Evolutionary conservation across 2,113 vertebrate genomes (phyloP), one percentile per base, ranked within the genome.

Genomic region (Patagioenas fasciata): DNA sequence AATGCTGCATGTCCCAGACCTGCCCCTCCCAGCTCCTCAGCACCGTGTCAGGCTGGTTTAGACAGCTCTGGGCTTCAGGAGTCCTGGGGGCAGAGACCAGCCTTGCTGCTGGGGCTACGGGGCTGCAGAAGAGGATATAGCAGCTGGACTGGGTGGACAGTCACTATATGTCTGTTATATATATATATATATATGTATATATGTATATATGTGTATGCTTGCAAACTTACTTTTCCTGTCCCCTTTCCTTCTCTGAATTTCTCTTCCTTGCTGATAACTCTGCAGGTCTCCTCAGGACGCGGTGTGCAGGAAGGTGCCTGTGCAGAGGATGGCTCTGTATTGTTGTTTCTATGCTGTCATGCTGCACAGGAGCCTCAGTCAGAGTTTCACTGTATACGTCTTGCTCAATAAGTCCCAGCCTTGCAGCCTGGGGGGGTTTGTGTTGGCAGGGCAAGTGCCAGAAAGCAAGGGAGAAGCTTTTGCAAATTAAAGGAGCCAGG

Each of bases 401-500:
- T 90, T 93, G 88, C 82, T 79, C 85, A 85, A 57, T 74, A 65
- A 23, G 44, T 80, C 82, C 54, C 50, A 90, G 74, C 62, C 48
- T 60, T 69, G 61, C 40, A 56, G 84, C 65, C 56, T 36, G 32
- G 11, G 26, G 18, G 31, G 11, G 15, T 5, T 71, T 85, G 85
- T 0, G 0, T 56, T 89, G 74, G 67, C 44, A 18, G 32, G 26
- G 31, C 50, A 48, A 57, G 11, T 58, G 16, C 73, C 56, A 42
- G 56, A 70, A 85, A 32, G 64, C 32, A 15, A 42, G 53, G 38
- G 32, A 87, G 70, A 50, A 85, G 31, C 50, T 85, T 91, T 69
- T 65, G 51, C 66, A 65, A 60, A 65, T 67, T 34, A 51, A 69
- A 91, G 50, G 71, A 54, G 21, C 62, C 28, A 18, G 54, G 19